A percentile compares a stretch with the other conserved stretches of the same genome.
phyloP scores from a whole-genome alignment of 2,113 vertebrate species.

The Pterophyllum scalare region DNA sequence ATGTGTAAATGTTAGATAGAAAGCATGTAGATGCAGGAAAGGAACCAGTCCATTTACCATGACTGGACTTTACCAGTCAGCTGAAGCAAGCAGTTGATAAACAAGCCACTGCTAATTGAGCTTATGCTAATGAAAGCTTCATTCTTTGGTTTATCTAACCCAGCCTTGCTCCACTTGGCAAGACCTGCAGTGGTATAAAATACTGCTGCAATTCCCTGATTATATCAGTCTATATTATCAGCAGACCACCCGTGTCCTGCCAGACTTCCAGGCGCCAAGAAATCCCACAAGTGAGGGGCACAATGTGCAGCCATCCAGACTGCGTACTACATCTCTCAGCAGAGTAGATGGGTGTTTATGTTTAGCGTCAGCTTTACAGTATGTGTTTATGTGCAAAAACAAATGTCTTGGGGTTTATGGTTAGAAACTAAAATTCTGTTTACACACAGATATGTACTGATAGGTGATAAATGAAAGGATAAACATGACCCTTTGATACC shows the following conservation, averaged over 20 bases:
- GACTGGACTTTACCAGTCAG: not conserved
- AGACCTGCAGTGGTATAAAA: too few relatives aligned
- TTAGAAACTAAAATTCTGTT: not conserved
- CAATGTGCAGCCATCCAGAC: constrained; percentile 2
- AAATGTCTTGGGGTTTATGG: not conserved
- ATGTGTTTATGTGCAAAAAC: not conserved
- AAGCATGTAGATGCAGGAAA: too few relatives aligned
- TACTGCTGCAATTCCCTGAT: constrained; percentile 39
- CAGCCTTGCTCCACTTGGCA: constrained; percentile 3
- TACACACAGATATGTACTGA: not conserved
- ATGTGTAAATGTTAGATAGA: too few relatives aligned
- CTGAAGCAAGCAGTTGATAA: not conserved
- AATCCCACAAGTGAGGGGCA: constrained; percentile 32
- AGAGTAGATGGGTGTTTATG: not conserved
- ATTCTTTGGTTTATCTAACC: not conserved
- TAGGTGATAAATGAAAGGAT: not conserved
- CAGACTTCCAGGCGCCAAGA: constrained; percentile 60
- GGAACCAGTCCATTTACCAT: not conserved
- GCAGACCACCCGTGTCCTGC: constrained; percentile 42
- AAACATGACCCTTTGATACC: not conserved
- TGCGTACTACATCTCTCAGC: constrained; percentile 17
- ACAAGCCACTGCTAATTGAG: constrained; percentile 6
- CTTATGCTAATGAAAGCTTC: not conserved
- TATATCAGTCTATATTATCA: constrained; percentile 35
- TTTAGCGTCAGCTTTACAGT: constrained; percentile 3